Conservation (phyloP, 1,140 invertebrate species). For the Drosophila nannoptera region DNA sequence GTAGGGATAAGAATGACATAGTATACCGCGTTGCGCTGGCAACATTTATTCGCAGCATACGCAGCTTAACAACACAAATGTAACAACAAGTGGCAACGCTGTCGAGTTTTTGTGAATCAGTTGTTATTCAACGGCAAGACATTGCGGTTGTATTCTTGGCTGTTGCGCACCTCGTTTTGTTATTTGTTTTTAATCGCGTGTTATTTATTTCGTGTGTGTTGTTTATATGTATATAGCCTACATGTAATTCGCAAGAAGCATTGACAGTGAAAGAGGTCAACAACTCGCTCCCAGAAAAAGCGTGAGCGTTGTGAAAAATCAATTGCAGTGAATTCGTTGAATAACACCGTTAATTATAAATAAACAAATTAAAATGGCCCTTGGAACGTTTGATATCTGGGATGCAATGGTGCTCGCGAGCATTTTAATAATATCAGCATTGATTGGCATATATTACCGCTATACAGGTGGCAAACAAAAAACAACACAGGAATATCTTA, state of each 20-base stretch:
- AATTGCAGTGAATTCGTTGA: conserved; percentile 38
- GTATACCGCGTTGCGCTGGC: neutral
- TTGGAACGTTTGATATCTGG: conserved; percentile 73
- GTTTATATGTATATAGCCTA: conserved; percentile 27
- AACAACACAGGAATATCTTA: conserved; percentile 82
- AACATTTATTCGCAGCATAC: conserved; percentile 16
- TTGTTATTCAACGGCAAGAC: conserved; percentile 50
- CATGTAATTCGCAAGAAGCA: conserved; percentile 45
- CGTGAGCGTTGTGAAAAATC: conserved; percentile 56
- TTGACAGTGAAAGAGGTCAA: conserved; percentile 61
- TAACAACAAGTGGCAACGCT: conserved; percentile 33
- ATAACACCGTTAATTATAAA: conserved; percentile 14
- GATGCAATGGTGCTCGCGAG: conserved; percentile 84
- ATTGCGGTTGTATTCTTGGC: conserved; percentile 9
- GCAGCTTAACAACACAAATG: neutral
- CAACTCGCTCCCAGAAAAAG: conserved; percentile 29
- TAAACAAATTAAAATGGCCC: conserved; percentile 37
- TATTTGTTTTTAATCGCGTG: conserved; percentile 39
- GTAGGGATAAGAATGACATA: neutral
- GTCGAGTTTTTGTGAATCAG: conserved; percentile 11
- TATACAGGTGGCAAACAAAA: conserved; percentile 94
- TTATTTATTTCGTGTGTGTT: conserved; percentile 24
- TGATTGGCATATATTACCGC: conserved; percentile 90
- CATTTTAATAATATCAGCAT: conserved; percentile 83
- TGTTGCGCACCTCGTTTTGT: neutral